These are phyloP conservation scores for Geopemphigus sp. DNA, from an alignment of 1,140 invertebrate species.

Conservation along the genomic window DNA sequence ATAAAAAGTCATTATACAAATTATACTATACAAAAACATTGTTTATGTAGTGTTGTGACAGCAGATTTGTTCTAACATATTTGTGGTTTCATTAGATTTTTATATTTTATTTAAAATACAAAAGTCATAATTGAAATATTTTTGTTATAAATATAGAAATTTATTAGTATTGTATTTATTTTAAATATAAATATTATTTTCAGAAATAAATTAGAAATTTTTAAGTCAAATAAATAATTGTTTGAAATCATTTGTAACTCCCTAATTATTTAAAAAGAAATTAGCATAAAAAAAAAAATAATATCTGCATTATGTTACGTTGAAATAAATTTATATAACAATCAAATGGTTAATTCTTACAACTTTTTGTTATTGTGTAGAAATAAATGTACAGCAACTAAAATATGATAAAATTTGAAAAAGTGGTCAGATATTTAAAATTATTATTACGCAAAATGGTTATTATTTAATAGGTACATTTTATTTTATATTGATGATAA, in stretches of 20 bases:
- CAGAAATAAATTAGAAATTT: background rate
- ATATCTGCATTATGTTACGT: too few species aligned
- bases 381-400: too few species aligned
- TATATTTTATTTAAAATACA: slow-evolving; percentile 8
- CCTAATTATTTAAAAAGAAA: too few species aligned
- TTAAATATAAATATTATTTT: background rate
- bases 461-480: too few species aligned
- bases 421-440: too few species aligned
- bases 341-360: too few species aligned
- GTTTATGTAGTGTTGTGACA: background rate
- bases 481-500: too few species aligned
- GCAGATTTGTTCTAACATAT: background rate
- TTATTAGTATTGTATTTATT: background rate
- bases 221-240: background rate
- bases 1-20: background rate
- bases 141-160: background rate
- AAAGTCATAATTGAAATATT: background rate
- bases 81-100: background rate
- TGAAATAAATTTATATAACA: too few species aligned
- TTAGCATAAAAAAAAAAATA: too few species aligned
- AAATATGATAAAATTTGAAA: too few species aligned
- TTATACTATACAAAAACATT: background rate
- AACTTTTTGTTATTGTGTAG: too few species aligned
- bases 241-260: background rate
- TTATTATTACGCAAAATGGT: too few species aligned